Evolutionary conservation across 1,140 invertebrate species (phyloP).

Genomic region (Daktulosphaira vitifoliae): DNA sequence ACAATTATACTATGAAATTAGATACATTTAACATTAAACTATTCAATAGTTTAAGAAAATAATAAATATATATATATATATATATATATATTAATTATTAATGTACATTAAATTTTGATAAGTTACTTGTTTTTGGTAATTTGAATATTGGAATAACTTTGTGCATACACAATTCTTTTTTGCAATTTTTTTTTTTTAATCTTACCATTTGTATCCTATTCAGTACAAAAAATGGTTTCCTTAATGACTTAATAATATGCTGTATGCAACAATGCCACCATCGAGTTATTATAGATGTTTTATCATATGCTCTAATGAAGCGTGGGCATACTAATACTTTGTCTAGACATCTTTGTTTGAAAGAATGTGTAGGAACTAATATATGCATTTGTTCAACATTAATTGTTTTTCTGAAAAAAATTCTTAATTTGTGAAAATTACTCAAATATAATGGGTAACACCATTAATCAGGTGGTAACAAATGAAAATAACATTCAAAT

Average conservation of each 20-base stretch:
- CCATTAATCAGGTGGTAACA: too few species aligned
- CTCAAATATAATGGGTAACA: too few species aligned
- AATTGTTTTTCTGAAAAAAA: neutral
- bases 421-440: too few species aligned
- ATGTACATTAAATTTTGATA: too few species aligned
- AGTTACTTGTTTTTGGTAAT: neutral
- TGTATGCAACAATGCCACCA: slow-evolving; percentile 2
- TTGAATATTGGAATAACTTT: slow-evolving; percentile 2
- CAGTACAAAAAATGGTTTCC: slow-evolving; percentile 11
- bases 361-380: neutral
- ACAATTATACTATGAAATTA: neutral
- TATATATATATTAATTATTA: neutral
- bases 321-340: neutral
- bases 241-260: slow-evolving; percentile 7
- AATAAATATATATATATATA: slow-evolving; percentile 6
- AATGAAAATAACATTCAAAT: too few species aligned
- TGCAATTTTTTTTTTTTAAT: slow-evolving; percentile 6
- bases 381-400: slow-evolving; percentile 23
- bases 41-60: neutral
- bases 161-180: neutral
- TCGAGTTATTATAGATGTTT: neutral
- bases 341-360: neutral
- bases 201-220: slow-evolving; percentile 12
- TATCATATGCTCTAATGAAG: neutral
- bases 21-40: neutral